phyloP scores from a whole-genome alignment of 1,140 invertebrate genomes.

The Rhizoglyphus robini region DNA sequence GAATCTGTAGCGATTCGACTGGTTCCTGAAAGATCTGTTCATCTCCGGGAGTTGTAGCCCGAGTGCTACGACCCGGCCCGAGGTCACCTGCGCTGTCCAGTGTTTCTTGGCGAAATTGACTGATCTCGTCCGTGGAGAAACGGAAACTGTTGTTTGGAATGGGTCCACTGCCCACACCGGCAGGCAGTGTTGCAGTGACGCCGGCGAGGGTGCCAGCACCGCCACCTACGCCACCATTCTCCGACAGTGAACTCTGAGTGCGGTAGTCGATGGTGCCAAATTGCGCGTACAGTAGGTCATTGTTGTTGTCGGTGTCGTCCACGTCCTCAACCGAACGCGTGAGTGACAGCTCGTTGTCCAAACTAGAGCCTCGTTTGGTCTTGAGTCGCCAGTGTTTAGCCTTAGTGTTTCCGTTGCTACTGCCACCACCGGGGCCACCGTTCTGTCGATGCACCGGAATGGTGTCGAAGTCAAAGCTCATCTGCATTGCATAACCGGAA shows the following conservation, averaged over 20 bases:
- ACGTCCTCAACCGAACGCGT: neutral
- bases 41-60: conserved; percentile 7
- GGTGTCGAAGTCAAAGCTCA: conserved; percentile 3
- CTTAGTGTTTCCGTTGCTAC: neutral
- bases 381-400: conserved; percentile 1
- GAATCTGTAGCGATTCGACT: neutral
- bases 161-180: neutral
- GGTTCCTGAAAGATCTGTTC: conserved; percentile 11
- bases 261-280: neutral
- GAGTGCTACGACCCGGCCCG: conserved; percentile 5
- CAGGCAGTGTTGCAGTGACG: neutral
- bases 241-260: neutral
- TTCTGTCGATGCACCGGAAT: neutral
- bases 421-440: neutral
- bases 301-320: neutral
- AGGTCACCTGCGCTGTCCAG: neutral
- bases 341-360: neutral
- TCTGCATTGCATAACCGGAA: neutral
- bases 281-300: neutral
- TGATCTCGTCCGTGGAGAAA: neutral
- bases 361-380: neutral
- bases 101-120: neutral
- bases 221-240: conserved; percentile 2
- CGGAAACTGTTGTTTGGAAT: neutral
- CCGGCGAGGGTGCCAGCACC: neutral